Conservation (phyloP, 2,888 invertebrate species). For the Teleiodes luculella region DNA sequence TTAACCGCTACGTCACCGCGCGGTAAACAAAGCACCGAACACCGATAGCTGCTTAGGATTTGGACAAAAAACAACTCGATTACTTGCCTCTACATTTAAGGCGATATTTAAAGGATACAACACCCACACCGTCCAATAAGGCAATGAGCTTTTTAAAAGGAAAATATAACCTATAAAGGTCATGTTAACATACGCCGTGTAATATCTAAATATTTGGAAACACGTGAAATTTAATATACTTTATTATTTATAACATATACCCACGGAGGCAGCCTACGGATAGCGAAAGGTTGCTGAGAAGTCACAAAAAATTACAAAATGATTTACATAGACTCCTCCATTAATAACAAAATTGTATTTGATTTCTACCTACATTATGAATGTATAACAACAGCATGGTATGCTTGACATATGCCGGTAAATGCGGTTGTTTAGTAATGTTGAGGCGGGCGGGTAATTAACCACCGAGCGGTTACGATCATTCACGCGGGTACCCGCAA, state of each 20-base stretch:
- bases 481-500: conserved; percentile 60
- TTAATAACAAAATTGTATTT: no score
- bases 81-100: conserved; percentile 56
- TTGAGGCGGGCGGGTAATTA: conserved; percentile 51
- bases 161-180: conserved; percentile 20
- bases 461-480: conserved; percentile 59
- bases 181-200: neutral
- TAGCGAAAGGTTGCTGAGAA: no score
- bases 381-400: no score
- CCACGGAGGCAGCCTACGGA: no score
- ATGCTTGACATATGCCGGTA: neutral
- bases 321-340: no score
- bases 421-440: conserved; percentile 7
- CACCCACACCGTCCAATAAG: conserved; percentile 44
- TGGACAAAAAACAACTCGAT: conserved; percentile 52
- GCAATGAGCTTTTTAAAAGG: conserved; percentile 24
- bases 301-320: no score
- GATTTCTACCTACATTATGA: no score
- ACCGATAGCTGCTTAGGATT: conserved; percentile 49
- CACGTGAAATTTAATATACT: no score
- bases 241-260: no score
- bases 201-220: neutral
- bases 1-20: conserved; percentile 62
- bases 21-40: conserved; percentile 40
- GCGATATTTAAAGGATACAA: conserved; percentile 55